Percentiles rank a stretch among this genome's conserved stretches.
These are phyloP conservation scores for Ladona fulva DNA, from an alignment of 1,140 invertebrate genomes.

Conservation along the genomic window DNA sequence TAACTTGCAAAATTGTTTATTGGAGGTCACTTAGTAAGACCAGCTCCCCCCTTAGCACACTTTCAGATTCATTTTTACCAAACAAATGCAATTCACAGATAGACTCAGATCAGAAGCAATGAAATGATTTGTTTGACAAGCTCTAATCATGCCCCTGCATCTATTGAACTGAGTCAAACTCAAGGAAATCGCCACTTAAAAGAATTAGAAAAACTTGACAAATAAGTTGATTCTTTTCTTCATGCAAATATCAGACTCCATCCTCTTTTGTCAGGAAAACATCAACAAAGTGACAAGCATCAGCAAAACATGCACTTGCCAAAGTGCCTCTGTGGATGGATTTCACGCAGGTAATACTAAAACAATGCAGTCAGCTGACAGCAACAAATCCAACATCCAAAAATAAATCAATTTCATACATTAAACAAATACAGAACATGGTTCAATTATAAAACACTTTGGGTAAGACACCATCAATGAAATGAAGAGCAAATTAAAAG, in stretches of 20 bases:
- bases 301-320: background rate
- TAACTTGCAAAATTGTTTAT: background rate
- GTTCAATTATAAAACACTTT: background rate
- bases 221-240: background rate
- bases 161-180: background rate
- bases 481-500: background rate
- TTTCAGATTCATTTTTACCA: background rate
- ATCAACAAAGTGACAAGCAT: background rate
- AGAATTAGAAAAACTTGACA: background rate
- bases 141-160: background rate
- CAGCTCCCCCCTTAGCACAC: background rate
- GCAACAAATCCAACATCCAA: too few relatives aligned
- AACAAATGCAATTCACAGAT: background rate
- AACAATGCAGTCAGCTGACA: background rate
- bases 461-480: background rate
- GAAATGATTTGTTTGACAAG: background rate
- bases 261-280: background rate
- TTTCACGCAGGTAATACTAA: background rate
- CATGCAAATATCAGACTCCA: background rate
- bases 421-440: background rate
- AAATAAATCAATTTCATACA: background rate
- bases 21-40: slow-evolving; percentile 5
- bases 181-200: background rate
- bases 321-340: background rate
- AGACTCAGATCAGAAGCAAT: background rate